Evolutionary conservation across 2,888 invertebrate species (phyloP), one percentile per base, ranked within the genome.

Genomic region (Priocnemis perturbator): DNA sequence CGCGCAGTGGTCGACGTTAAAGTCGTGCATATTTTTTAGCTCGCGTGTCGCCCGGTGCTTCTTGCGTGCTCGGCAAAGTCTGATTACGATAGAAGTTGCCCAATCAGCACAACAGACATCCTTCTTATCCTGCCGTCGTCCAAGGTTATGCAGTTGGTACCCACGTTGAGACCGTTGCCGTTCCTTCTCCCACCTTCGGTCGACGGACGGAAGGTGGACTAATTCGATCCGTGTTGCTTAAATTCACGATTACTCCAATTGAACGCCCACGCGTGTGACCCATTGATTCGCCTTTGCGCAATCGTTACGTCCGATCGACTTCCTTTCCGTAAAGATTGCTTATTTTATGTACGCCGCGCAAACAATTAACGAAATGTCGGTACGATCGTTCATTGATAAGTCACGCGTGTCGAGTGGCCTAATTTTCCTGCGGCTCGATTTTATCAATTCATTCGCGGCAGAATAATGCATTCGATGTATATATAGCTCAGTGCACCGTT

Each of bases 41-140:
- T 73, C 64, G 69, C 73, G 57, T 69, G 68, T 73, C 74, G 71
- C 64, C 57, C 48, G 62, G 71, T 69, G 63, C 69, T 74, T 68
- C 72, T 64, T 63, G 65, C 64, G 58, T 58, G 74, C 66, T 78
- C 67, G 77, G 76, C 78, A 77, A 50, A 78, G 78, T 67, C 76
- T 75, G 83, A 78, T 77, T 79, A 76, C 79, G 62, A 62, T 67
- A 58, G 76, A 71, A 67, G 77, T 73, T 82, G 85, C 84, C 21
- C 56, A 66, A 85, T 87, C 87, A 87, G 86, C 87, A 83, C 60
- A 77, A 86, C 79, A 76, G 74, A 81, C 77, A 86, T 87, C 85
- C 85, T 86, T 86, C 85, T 86, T 87, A 82, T 86, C 81, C 79
- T 81, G 78, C 69, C 70, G 70, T 64, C 79, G 76, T 78, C 78